Base-by-base conservation (phyloP, 2,888 invertebrate species). In the Periphyllus acericola region DNA sequence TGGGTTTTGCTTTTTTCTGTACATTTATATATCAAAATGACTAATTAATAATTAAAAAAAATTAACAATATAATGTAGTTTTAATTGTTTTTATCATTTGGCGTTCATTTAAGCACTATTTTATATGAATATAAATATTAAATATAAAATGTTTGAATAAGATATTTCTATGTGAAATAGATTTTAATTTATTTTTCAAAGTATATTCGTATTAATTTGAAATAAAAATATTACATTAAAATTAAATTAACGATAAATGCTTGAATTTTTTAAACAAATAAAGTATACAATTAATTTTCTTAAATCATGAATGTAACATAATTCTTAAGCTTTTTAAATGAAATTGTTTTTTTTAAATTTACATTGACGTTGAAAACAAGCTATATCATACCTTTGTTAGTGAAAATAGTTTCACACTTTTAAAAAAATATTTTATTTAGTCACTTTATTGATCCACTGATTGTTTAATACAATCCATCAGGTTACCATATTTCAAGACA, bases 131-230 rank as follows among this genome's bases (percentile, higher is more conserved):
- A n/a, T n/a, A 46, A 60, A 32, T 66, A 60, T 79, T 19, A 60
- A 34, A 60, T 66, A 66, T 66, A n/a, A 25, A 25, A 32, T 36
- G 34, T 60, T 25, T 55, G 55, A 11, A 55, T 55, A 34, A 68
- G 68, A 11, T 68, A 5, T 71, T 32, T 17, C 11, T 32, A 0
- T 52, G 32, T 29, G 29, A 52, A 32, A 11, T 32, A 21, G 46
- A 6, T 78, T 78, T n/a, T 78, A 78, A 52, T 78, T 78, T 52
- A 78, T 78, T 52, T 76, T 78, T 52, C 21, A 52, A 78, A 52
- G 32, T 78, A 21, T 78, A 29, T n/a, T 29, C n/a, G 2, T n/a
- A n/a, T n/a, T 66, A 29, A n/a, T 66, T n/a, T n/a, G 8, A 66
- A 66, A 66, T 8, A 66, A 8, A n/a, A 25, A 29, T 11, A 66